These are phyloP conservation scores for Ceratina calcarata DNA, from an alignment of 1,140 invertebrate species.

Conservation along the genomic window DNA sequence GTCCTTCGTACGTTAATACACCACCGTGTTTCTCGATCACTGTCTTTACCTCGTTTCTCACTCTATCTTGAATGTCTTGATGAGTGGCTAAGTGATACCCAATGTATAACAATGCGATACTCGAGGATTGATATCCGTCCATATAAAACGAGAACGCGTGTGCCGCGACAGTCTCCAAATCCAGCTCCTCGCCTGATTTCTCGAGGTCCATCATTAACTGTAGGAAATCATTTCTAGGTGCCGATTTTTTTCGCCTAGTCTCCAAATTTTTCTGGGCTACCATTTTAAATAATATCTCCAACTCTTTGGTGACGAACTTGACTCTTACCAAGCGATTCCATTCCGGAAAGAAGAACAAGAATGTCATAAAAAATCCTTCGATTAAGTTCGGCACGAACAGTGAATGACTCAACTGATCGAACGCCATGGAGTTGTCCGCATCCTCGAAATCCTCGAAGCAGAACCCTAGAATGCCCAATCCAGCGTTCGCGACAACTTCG, in stretches of 20 bases:
- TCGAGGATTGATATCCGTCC: slow-evolving; percentile 56
- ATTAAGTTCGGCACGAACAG: slow-evolving; percentile 46
- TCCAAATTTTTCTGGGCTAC: slow-evolving; percentile 35
- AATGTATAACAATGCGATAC: slow-evolving; percentile 26
- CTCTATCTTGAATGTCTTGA: slow-evolving; percentile 50
- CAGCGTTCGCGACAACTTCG: slow-evolving; percentile 80
- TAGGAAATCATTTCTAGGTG: no score
- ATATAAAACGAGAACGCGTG: slow-evolving; percentile 59
- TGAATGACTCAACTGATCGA: slow-evolving; percentile 49
- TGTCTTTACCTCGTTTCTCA: slow-evolving; percentile 6
- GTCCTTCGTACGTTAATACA: slow-evolving; percentile 21
- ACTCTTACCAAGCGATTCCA: slow-evolving; percentile 6
- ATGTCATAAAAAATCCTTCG: slow-evolving; percentile 21
- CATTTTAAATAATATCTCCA: slow-evolving; percentile 51
- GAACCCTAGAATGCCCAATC: slow-evolving; percentile 75
- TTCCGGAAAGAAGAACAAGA: slow-evolving; percentile 18
- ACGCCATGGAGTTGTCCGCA: slow-evolving; percentile 3
- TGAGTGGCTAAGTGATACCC: slow-evolving; percentile 34
- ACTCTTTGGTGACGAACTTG: slow-evolving; percentile 15
- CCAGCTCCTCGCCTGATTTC: slow-evolving; percentile 45
- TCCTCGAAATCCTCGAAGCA: slow-evolving; percentile 61
- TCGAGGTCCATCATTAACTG: no score
- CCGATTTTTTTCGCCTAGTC: slow-evolving; percentile 18
- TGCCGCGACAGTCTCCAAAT: background rate
- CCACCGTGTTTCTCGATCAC: no score